Percentiles rank a stretch among this genome's conserved stretches.
phyloP scores from a whole-genome alignment of 2,888 invertebrate species.

The Gymnocheta viridis region DNA sequence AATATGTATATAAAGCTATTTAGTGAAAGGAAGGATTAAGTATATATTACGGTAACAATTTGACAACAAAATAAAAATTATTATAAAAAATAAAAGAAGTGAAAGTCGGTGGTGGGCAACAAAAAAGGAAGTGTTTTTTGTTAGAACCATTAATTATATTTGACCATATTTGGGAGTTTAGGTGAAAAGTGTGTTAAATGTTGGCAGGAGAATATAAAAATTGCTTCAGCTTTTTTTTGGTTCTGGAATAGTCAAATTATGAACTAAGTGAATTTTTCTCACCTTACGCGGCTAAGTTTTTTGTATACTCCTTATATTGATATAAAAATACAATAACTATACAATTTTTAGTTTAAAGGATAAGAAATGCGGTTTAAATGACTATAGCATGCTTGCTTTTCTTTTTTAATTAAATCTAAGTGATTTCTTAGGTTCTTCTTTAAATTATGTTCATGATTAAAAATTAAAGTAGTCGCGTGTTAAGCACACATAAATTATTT shows the following conservation, averaged over 20 bases:
- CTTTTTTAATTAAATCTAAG: neutral
- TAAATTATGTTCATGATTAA: slow-evolving; percentile 19
- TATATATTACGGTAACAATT: slow-evolving; percentile 47
- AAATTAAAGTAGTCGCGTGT: slow-evolving; percentile 55
- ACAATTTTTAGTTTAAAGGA: no score
- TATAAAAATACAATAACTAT: no score
- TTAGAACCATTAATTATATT: slow-evolving; percentile 59
- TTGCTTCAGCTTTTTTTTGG: no score
- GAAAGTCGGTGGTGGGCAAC: slow-evolving; percentile 6
- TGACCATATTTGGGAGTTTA: slow-evolving; percentile 31
- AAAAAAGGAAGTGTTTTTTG: slow-evolving; percentile 12
- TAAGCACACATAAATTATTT: slow-evolving; percentile 50
- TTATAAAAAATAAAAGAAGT: neutral
- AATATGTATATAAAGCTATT: neutral
- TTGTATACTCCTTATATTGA: no score
- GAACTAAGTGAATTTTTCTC: no score
- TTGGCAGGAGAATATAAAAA: neutral
- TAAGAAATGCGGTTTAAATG: no score
- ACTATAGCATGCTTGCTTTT: no score
- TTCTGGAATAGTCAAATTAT: no score
- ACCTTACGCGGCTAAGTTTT: no score
- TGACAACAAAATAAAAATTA: slow-evolving; percentile 12
- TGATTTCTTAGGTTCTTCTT: slow-evolving; percentile 4
- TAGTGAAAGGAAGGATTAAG: slow-evolving; percentile 38
- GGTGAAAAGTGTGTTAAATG: neutral